These are phyloP conservation scores for Rhodeus uyekii DNA, from an alignment of 2,797 vertebrate species.

Conservation along the genomic window DNA sequence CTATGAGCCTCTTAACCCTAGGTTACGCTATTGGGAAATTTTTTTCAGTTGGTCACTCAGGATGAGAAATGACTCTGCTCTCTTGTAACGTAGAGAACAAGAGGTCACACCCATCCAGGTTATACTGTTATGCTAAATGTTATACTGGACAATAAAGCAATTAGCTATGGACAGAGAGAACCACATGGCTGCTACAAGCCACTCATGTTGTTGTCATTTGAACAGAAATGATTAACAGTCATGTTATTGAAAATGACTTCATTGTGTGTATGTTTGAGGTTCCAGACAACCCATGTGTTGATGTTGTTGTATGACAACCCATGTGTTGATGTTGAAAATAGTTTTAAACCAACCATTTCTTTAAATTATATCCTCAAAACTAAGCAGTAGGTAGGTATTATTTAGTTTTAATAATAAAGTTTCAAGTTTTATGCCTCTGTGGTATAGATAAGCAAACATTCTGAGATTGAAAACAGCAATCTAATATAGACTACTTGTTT, in stretches of 20 bases:
- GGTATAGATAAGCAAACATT: too few relatives aligned
- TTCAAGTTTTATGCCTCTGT: too few relatives aligned
- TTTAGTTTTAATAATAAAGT: too few relatives aligned
- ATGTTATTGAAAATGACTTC: background rate
- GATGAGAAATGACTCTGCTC: background rate
- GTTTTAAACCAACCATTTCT: too few relatives aligned
- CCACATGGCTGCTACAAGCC: conserved; percentile 13
- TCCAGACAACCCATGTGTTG: too few relatives aligned
- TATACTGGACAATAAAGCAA: background rate
- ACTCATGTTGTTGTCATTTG: background rate
- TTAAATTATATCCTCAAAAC: too few relatives aligned
- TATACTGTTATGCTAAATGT: too few relatives aligned
- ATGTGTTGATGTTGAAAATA: background rate
- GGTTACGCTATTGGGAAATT: conserved; percentile 7
- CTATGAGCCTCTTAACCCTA: background rate
- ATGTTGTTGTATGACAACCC: too few relatives aligned
- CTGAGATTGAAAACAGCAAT: too few relatives aligned
- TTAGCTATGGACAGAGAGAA: conserved; percentile 17
- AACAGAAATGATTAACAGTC: background rate
- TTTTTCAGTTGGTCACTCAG: conserved; percentile 7
- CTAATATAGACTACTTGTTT: too few relatives aligned
- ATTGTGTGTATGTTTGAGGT: background rate
- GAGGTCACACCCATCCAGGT: conserved; percentile 19
- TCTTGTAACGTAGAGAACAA: background rate
- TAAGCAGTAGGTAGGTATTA: too few relatives aligned